These are phyloP conservation scores for Hormaphis cornu DNA, from an alignment of 1,140 invertebrate species.

Conservation along the genomic window DNA sequence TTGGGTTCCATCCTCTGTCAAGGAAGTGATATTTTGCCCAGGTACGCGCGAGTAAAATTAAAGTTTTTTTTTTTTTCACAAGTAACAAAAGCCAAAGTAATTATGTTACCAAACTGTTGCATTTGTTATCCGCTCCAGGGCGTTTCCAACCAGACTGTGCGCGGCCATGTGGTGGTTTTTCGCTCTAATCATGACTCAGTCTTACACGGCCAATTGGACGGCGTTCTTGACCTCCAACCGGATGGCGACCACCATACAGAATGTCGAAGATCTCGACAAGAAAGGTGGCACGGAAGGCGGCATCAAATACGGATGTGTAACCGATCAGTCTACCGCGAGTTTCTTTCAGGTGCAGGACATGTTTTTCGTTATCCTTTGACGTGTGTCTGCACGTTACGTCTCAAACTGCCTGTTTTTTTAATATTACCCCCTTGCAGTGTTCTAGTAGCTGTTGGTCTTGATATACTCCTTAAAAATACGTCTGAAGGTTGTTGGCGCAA, in stretches of 20 bases:
- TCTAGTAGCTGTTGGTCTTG: too few relatives aligned
- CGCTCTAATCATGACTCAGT: constrained; percentile 86
- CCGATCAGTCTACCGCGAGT: constrained; percentile 60
- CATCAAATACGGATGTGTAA: constrained; percentile 74
- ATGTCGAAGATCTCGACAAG: constrained; percentile 65
- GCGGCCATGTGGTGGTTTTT: constrained; percentile 94
- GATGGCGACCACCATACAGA: constrained; percentile 75
- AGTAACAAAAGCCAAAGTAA: not conserved
- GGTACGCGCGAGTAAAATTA: constrained; percentile 54
- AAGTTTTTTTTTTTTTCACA: not conserved
- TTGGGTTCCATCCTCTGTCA: constrained; percentile 90
- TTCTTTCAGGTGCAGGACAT: constrained; percentile 57
- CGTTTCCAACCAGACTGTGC: constrained; percentile 65
- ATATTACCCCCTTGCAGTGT: too few relatives aligned
- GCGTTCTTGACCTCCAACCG: constrained; percentile 84
- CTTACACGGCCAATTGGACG: constrained; percentile 91
- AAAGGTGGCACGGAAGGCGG: constrained; percentile 64
- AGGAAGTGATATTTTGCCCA: constrained; percentile 81
- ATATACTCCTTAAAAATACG: too few relatives aligned
- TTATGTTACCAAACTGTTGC: not conserved
- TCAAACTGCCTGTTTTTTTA: too few relatives aligned
- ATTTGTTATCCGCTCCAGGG: constrained; percentile 44
- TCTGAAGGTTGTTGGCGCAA: too few relatives aligned
- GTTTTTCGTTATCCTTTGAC: too few relatives aligned
- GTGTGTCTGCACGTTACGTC: not conserved